A percentile compares a stretch with the other conserved stretches of the same genome.
phyloP scores from a whole-genome alignment of 1,140 invertebrate genomes.

The Drosophila littoralis region DNA sequence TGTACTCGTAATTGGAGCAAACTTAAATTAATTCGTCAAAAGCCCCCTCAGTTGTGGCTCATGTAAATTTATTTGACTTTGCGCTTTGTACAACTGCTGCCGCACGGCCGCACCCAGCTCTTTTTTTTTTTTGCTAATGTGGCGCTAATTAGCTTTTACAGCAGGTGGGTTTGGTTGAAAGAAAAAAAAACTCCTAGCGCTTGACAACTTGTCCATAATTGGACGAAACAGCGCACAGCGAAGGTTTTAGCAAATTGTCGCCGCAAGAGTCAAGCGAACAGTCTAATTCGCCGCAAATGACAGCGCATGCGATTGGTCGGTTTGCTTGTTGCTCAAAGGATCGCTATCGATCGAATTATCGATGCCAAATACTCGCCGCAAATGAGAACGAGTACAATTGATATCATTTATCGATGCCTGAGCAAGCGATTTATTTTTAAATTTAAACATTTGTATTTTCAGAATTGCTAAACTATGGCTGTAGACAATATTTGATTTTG shows the following conservation, averaged over 20 bases:
- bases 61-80: constrained; percentile 62
- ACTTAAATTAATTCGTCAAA: constrained; percentile 41
- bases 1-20: constrained; percentile 49
- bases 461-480: too few species aligned
- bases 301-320: background rate
- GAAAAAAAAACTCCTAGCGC: background rate
- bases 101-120: constrained; percentile 61
- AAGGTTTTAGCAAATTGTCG: constrained; percentile 19
- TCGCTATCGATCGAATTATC: constrained; percentile 4
- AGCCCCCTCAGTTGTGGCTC: constrained; percentile 15
- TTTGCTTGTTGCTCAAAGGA: background rate
- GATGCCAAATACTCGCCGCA: background rate
- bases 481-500: too few species aligned
- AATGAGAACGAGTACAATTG: background rate
- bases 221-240: background rate
- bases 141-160: constrained; percentile 63
- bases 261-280: background rate
- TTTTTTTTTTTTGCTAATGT: constrained; percentile 47
- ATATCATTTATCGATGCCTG: background rate
- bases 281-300: background rate
- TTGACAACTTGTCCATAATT: constrained; percentile 35
- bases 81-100: constrained; percentile 44
- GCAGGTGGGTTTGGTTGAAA: background rate
- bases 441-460: too few species aligned
- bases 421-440: too few species aligned